Evolutionary conservation across 2,797 vertebrate genomes (phyloP).

Genomic region (Lagocephalus sceleratus): DNA sequence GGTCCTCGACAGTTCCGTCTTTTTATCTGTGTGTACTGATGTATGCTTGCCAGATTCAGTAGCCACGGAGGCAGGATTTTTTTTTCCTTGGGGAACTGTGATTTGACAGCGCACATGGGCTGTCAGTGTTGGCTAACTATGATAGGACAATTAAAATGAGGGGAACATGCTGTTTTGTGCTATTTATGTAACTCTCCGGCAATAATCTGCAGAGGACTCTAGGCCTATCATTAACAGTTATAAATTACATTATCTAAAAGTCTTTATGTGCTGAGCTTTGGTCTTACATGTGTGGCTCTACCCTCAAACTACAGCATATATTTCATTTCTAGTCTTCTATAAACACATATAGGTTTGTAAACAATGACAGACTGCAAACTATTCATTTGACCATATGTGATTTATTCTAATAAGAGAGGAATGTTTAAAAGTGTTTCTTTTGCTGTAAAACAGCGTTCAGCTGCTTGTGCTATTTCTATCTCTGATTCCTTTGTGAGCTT

Average conservation of each 20-base stretch:
- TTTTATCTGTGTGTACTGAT: constrained; percentile 61
- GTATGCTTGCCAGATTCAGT: constrained; percentile 57
- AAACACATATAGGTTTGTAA: constrained; percentile 1
- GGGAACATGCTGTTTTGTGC: constrained; percentile 32
- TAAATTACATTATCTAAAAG: constrained; percentile 15
- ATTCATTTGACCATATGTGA: constrained; percentile 19
- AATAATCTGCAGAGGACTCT: constrained; percentile 34
- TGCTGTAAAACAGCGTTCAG: constrained; percentile 56
- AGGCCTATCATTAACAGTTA: constrained; percentile 23
- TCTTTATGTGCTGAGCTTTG: constrained; percentile 5
- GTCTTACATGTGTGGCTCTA: constrained; percentile 7
- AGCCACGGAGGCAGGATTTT: constrained; percentile 47
- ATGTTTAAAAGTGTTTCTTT: constrained; percentile 18
- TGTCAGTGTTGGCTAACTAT: constrained; percentile 66
- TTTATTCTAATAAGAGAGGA: constrained; percentile 24
- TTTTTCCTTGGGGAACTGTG: constrained; percentile 56
- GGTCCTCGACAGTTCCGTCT: constrained; percentile 65
- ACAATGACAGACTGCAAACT: constrained; percentile 2
- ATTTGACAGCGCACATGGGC: constrained; percentile 69
- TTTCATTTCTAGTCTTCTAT: constrained; percentile 3
- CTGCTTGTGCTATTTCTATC: constrained; percentile 60
- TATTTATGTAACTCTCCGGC: constrained; percentile 32
- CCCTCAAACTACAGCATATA: constrained; percentile 7
- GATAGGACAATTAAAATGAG: constrained; percentile 62
- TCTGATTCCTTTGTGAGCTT: constrained; percentile 61